Conservation (phyloP, 1,140 invertebrate genomes). For the Euura lappo region DNA sequence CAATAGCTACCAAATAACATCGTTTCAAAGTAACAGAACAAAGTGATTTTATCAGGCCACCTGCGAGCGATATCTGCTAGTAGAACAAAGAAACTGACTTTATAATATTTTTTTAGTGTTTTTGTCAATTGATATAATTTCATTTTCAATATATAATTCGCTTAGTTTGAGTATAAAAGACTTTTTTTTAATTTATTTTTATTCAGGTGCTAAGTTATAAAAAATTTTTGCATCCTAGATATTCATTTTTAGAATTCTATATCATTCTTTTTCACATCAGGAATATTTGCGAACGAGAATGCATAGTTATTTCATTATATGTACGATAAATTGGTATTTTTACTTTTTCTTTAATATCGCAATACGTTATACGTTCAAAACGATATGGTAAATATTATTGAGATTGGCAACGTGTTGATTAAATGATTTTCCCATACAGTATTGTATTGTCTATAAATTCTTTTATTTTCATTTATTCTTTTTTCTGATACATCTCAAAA, state of each 20-base stretch:
- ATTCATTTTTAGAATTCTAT: no score
- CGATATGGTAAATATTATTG: constrained; percentile 28
- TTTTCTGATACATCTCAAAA: background rate
- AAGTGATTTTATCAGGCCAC: background rate
- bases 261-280: background rate
- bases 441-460: constrained; percentile 41
- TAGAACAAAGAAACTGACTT: background rate
- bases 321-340: background rate
- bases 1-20: background rate
- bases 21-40: background rate
- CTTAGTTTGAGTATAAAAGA: constrained; percentile 3
- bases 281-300: background rate
- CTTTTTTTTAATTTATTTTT: background rate
- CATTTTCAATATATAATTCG: background rate
- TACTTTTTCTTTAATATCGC: background rate
- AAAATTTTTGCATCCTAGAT: background rate
- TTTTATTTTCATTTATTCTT: no score
- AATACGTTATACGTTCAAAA: constrained; percentile 10
- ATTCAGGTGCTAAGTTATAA: constrained; percentile 1
- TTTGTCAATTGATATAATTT: background rate
- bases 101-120: background rate
- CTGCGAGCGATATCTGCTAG: background rate
- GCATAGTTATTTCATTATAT: background rate
- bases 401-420: constrained; percentile 49
- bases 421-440: constrained; percentile 27